Percentiles rank a stretch among this genome's conserved stretches.
Conservation (phyloP, 2,113 vertebrate genomes). For the Zeus faber region DNA sequence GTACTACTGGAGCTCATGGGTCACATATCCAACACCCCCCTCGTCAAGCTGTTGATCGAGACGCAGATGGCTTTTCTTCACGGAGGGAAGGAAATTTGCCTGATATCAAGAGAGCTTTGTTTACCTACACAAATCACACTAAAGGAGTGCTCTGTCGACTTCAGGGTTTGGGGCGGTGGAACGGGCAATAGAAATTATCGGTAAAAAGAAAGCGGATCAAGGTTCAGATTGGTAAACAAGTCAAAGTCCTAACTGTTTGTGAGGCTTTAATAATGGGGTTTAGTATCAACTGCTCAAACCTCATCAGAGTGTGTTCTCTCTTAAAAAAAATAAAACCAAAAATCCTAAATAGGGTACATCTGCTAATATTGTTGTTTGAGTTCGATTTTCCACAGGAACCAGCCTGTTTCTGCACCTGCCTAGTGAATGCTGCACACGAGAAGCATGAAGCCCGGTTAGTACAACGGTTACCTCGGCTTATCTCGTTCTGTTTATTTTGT, state of each 20-base stretch:
- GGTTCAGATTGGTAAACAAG: conserved; percentile 50
- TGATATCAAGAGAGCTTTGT: conserved; percentile 56
- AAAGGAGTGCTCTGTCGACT: conserved; percentile 70
- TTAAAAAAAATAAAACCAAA: conserved; percentile 67
- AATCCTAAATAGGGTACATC: conserved; percentile 39
- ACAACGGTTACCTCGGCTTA: conserved; percentile 18
- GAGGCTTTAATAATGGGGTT: conserved; percentile 75
- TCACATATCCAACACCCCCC: conserved; percentile 18
- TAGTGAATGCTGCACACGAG: conserved; percentile 39
- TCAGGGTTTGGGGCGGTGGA: conserved; percentile 56
- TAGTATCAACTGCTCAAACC: conserved; percentile 31
- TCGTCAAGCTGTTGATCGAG: conserved; percentile 54
- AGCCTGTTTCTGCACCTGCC: conserved; percentile 76
- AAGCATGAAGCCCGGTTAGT: conserved; percentile 33
- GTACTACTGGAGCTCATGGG: conserved; percentile 17
- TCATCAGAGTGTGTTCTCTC: conserved; percentile 49
- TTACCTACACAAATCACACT: conserved; percentile 70
- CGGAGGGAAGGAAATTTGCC: conserved; percentile 50
- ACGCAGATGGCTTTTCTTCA: conserved; percentile 62
- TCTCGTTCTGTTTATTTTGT: conserved; percentile 40
- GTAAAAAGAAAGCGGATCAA: conserved; percentile 51
- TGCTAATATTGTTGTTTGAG: conserved; percentile 62
- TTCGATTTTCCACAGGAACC: conserved; percentile 82
- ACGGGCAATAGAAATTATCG: conserved; percentile 55
- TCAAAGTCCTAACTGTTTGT: conserved; percentile 62